Conservation (phyloP, 2,888 invertebrate species). For the Polymixis flavicincta region DNA sequence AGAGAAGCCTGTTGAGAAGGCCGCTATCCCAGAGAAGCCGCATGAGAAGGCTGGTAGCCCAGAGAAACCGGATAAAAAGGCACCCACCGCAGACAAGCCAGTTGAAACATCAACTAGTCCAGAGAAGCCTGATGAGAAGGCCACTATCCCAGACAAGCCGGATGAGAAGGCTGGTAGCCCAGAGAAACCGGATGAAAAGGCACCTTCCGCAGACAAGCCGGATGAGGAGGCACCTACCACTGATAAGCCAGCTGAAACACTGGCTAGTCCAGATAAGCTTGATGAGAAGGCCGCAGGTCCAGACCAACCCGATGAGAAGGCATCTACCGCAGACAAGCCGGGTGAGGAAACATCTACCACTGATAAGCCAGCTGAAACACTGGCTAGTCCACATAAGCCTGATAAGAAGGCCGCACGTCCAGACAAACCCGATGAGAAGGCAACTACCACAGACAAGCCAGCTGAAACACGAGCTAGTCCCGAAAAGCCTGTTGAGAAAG, state of each 20-base stretch:
- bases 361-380: background rate
- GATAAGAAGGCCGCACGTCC: too few species aligned
- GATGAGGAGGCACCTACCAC: conserved; percentile 8
- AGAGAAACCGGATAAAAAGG: background rate
- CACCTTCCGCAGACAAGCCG: background rate
- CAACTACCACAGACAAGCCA: background rate
- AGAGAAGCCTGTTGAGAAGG: conserved; percentile 7
- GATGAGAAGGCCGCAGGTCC: too few species aligned
- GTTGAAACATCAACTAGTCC: background rate
- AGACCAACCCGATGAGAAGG: too few species aligned
- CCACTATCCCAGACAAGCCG: conserved; percentile 1
- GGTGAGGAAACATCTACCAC: background rate
- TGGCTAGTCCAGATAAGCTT: background rate
- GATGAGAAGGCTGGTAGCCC: background rate
- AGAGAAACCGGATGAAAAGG: background rate
- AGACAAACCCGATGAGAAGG: conserved; percentile 1
- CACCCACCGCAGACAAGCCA: background rate
- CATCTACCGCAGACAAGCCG: background rate
- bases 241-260: background rate
- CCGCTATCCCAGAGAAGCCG: background rate
- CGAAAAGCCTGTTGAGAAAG: background rate
- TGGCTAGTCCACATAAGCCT: too few species aligned
- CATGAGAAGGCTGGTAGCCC: conserved; percentile 6
- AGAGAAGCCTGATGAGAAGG: background rate
- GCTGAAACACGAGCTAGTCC: conserved; percentile 12